Conservation (phyloP, 1,140 invertebrate species). For the Sarcophaga peregrina region DNA sequence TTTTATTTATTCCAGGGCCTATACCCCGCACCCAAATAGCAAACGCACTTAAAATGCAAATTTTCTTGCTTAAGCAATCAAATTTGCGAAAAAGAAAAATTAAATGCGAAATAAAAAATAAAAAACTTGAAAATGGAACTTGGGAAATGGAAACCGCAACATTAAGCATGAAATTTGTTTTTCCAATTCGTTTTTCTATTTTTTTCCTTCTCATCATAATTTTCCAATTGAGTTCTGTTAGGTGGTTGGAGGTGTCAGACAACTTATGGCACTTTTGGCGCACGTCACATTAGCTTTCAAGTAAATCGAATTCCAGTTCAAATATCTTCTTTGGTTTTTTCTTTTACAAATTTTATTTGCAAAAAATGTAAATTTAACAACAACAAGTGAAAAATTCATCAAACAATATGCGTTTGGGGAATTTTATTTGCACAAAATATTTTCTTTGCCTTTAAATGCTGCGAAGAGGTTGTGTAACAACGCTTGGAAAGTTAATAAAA, state of each 20-base stretch:
- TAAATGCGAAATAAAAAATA: too few species aligned
- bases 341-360: background rate
- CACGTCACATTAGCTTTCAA: conserved; percentile 5
- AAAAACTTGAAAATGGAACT: too few species aligned
- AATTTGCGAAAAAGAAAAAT: conserved; percentile 14
- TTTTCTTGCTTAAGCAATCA: conserved; percentile 4
- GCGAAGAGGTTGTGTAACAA: background rate
- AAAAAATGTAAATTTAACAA: conserved; percentile 19
- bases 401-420: conserved; percentile 34
- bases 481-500: background rate
- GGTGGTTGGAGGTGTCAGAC: background rate
- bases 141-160: background rate
- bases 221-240: background rate
- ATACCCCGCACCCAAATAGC: background rate
- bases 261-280: conserved; percentile 28
- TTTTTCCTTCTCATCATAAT: background rate
- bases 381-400: conserved; percentile 34
- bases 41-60: conserved; percentile 39
- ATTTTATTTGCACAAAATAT: background rate
- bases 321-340: background rate
- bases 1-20: background rate
- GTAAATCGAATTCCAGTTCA: conserved; percentile 32
- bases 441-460: background rate
- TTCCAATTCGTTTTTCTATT: background rate
- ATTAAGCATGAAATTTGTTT: conserved; percentile 40